phyloP scores from a whole-genome alignment of 53 echinoderm and acorn worm species.

The Pentamera pediparva region DNA sequence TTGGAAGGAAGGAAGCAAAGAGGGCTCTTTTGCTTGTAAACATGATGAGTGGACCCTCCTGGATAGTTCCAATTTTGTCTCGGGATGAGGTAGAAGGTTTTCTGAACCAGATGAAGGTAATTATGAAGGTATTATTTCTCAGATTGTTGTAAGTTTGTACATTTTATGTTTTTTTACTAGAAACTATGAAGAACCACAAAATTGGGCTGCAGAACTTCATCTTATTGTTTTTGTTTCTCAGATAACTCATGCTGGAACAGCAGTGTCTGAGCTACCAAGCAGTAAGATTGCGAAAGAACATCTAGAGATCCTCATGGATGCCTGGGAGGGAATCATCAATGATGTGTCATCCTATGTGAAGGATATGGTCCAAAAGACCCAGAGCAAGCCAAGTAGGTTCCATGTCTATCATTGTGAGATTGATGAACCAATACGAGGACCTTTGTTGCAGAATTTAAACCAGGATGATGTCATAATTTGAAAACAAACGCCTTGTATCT shows the following conservation, averaged over 20 bases:
- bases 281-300: constrained; percentile 99
- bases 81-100: no score
- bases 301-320: constrained; percentile 81
- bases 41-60: no score
- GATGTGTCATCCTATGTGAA: constrained; percentile 79
- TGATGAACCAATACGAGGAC: no score
- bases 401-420: neutral
- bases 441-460: no score
- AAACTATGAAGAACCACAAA: no score
- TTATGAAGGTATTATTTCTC: neutral
- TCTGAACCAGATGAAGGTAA: neutral
- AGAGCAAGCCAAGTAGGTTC: constrained; percentile 78
- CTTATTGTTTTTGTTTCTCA: constrained; percentile 4
- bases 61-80: no score
- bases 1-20: no score
- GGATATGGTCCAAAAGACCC: constrained; percentile 77
- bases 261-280: constrained; percentile 74
- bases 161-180: no score
- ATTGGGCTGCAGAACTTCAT: neutral
- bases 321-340: constrained; percentile 87
- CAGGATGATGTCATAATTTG: no score
- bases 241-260: constrained; percentile 73
- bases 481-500: no score
- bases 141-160: no score
- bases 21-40: no score